Evolutionary conservation across 2,888 invertebrate species (phyloP).

Genomic region (Buathra laborator): DNA sequence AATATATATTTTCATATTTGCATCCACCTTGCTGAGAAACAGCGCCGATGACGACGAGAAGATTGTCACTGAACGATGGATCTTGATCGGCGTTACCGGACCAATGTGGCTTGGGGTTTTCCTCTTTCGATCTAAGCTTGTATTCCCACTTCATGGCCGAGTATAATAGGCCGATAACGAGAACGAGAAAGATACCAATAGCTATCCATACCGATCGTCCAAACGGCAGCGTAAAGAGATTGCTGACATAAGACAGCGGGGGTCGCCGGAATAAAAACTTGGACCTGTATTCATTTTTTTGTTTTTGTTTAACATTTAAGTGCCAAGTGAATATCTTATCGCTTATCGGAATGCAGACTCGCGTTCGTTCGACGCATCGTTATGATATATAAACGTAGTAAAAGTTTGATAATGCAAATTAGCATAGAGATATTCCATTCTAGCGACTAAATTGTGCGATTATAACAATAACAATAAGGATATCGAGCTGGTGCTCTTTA

Average conservation of each 20-base stretch:
- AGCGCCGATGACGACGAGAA: constrained; percentile 87
- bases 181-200: constrained; percentile 85
- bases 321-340: constrained; percentile 54
- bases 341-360: constrained; percentile 21
- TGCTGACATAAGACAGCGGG: constrained; percentile 90
- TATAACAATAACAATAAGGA: background rate
- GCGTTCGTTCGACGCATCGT: background rate
- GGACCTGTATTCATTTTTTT: constrained; percentile 77
- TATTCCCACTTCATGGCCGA: constrained; percentile 86
- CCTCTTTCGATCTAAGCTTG: constrained; percentile 63
- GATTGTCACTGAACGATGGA: constrained; percentile 86
- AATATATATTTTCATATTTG: constrained; percentile 12
- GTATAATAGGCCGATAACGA: constrained; percentile 86
- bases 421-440: constrained; percentile 16
- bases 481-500: background rate
- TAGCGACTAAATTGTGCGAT: constrained; percentile 30
- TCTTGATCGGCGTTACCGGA: constrained; percentile 59
- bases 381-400: constrained; percentile 28
- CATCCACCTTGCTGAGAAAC: constrained; percentile 88
- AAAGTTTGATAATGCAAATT: constrained; percentile 51
- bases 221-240: constrained; percentile 90
- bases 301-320: constrained; percentile 33
- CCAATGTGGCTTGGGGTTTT: constrained; percentile 57
- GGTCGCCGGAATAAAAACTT: constrained; percentile 91
- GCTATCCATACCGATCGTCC: constrained; percentile 89